Evolutionary conservation across 2,113 vertebrate genomes (phyloP).

Genomic region (Salvelinus sp.): DNA sequence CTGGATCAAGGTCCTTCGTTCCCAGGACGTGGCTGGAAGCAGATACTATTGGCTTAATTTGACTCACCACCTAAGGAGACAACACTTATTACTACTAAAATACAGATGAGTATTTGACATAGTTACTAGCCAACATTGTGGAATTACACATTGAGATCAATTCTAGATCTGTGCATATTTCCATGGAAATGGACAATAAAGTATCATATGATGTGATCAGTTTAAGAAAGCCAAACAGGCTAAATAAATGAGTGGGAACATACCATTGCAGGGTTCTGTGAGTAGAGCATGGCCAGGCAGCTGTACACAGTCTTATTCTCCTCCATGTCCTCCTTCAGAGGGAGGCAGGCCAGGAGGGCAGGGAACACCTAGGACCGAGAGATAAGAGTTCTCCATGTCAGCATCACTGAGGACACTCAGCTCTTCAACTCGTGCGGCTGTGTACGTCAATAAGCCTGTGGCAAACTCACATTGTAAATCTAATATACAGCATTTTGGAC

Average conservation of each 20-base stretch:
- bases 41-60: constrained; percentile 68
- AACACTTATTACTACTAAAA: not conserved
- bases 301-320: constrained; percentile 83
- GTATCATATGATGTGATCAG: not conserved
- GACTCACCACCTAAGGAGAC: constrained; percentile 60
- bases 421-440: not conserved
- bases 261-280: constrained; percentile 65
- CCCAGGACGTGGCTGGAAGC: constrained; percentile 61
- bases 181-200: not conserved
- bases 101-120: not conserved
- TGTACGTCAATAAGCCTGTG: too few species aligned
- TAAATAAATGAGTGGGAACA: not conserved
- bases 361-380: constrained; percentile 77
- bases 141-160: not conserved
- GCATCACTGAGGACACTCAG: not conserved
- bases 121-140: not conserved
- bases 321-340: constrained; percentile 85
- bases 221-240: not conserved
- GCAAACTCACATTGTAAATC: not conserved
- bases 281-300: constrained; percentile 81
- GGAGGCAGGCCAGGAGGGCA: constrained; percentile 75
- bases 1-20: constrained; percentile 62
- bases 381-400: not conserved
- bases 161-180: not conserved
- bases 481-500: not conserved